Evolutionary conservation across 2,888 invertebrate genomes (phyloP).

Genomic region (Lithosia quadra): DNA sequence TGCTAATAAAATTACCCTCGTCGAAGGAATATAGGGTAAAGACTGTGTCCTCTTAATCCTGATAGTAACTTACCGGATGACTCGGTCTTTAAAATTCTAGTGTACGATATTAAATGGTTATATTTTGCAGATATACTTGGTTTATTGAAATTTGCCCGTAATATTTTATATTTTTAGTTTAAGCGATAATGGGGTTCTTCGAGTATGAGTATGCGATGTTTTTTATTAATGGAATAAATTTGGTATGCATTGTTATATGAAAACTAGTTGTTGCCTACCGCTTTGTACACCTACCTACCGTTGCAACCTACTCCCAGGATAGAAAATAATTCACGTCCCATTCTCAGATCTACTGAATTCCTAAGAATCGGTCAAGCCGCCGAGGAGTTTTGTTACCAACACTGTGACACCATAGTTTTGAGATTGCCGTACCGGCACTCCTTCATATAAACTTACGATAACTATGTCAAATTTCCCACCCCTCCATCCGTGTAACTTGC

Average conservation of each 20-base stretch:
- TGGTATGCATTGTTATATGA: too few relatives aligned
- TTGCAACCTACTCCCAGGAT: too few relatives aligned
- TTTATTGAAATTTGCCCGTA: neutral
- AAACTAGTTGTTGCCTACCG: too few relatives aligned
- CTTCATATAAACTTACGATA: neutral
- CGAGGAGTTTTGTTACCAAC: too few relatives aligned
- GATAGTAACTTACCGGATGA: slow-evolving; percentile 11
- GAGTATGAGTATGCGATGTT: too few relatives aligned
- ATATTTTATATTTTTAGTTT: neutral
- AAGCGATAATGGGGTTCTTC: neutral
- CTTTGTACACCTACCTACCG: too few relatives aligned
- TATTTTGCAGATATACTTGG: neutral
- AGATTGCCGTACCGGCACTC: too few relatives aligned
- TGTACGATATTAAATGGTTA: neutral
- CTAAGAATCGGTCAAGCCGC: too few relatives aligned
- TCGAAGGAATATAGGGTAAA: slow-evolving; percentile 4
- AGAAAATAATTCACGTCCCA: too few relatives aligned
- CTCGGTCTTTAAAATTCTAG: slow-evolving; percentile 5
- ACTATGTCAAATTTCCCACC: neutral
- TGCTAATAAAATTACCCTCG: slow-evolving; percentile 5
- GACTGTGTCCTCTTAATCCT: slow-evolving; percentile 2
- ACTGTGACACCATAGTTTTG: too few relatives aligned
- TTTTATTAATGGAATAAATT: too few relatives aligned
- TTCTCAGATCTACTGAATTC: too few relatives aligned
- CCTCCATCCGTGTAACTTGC: neutral